phyloP scores from a whole-genome alignment of 1,140 invertebrate genomes.

The Microplitis demolitor region DNA sequence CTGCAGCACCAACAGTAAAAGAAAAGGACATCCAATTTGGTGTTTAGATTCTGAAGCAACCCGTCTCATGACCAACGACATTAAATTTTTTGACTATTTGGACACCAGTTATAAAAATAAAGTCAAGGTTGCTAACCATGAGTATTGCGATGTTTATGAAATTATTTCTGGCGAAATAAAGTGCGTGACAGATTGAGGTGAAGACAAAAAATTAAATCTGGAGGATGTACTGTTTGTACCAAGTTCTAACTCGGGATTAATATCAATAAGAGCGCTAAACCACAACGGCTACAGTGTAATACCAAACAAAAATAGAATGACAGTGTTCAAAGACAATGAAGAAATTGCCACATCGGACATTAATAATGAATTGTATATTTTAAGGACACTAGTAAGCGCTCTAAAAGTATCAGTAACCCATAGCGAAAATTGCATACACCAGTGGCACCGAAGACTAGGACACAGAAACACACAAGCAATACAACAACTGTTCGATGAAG shows the following conservation, averaged over 20 bases:
- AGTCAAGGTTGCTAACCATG: too few relatives aligned
- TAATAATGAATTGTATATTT: background rate
- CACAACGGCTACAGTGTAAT: background rate
- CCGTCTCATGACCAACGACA: slow-evolving; percentile 12
- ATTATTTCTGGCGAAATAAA: too few relatives aligned
- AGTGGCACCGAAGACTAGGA: background rate
- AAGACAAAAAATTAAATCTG: too few relatives aligned
- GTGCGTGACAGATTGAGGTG: too few relatives aligned
- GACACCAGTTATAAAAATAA: too few relatives aligned
- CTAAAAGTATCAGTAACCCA: background rate
- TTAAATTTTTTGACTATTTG: slow-evolving; percentile 8
- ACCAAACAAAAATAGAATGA: background rate
- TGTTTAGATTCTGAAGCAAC: slow-evolving; percentile 20
- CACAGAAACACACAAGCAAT: background rate
- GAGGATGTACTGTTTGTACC: slow-evolving; percentile 24
- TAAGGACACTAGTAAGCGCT: background rate
- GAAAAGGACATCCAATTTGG: background rate
- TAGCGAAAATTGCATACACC: background rate
- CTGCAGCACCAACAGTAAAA: background rate
- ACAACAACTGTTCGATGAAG: background rate
- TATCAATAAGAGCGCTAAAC: slow-evolving; percentile 10
- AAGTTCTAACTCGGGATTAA: background rate
- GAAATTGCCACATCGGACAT: slow-evolving; percentile 3
- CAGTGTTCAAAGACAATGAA: background rate
- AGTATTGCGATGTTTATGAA: too few relatives aligned